Evolutionary conservation across 2,888 invertebrate species (phyloP), one percentile per base, ranked within the genome.

Genomic region (Celastrina argiolus): DNA sequence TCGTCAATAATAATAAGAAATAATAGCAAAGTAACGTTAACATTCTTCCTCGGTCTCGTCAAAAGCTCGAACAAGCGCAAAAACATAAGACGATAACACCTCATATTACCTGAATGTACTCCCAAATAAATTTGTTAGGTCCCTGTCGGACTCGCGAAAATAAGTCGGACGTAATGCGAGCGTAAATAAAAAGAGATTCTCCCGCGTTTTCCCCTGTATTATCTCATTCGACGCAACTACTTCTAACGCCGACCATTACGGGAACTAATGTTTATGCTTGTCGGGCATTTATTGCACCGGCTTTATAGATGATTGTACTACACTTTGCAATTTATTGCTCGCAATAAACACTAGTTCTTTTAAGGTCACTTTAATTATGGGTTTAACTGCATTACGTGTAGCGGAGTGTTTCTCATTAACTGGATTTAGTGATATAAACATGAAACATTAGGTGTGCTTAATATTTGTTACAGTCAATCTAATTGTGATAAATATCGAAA

Each of bases 251-350:
- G 76, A 74, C 77, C 84, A 84, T 88, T 87, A 86, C 78, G 79
- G 72, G 77, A 81, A 85, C 85, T 85, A 83, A 87, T 85, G 86
- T 85, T 81, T 83, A 85, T 82, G 82, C 82, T 82, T 82, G 83
- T 80, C 76, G 74, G 75, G 76, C 80, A 81, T 84, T 83, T 83
- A 82, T 82, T 78, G 76, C 75, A 71, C 71, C 72, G 69, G 70
- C 79, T 75, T 73, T 69, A 72, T 70, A 69, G 73, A 69, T 68
- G 67, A 73, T 75, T 76, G 67, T 65, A 56, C 64, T 67, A 51
- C 59, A 65, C 63, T 67, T 66, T 64, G 42, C 61, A 42, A 66
- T 59, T 42, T 61, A 61, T 39, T 61, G 61, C 36, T 14, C 14
- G 14, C 61, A 59, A 31, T 59, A 59, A 59, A 59, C 59, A 59